A percentile compares a stretch with the other conserved stretches of the same genome.
phyloP scores from a whole-genome alignment of 2,888 invertebrate genomes.

The Synergus gifuensis region DNA sequence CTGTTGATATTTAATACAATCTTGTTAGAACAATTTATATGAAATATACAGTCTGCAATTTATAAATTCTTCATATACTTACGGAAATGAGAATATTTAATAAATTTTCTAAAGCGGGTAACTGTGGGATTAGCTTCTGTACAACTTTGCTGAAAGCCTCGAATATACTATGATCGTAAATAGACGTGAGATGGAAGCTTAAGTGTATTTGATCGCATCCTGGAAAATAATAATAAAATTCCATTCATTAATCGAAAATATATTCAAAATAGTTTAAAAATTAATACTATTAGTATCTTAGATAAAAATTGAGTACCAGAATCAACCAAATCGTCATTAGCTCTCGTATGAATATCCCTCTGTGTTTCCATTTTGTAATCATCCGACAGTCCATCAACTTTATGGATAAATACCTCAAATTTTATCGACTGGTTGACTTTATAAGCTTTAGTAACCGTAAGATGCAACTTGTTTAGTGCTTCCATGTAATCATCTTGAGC shows the following conservation, averaged over 20 bases:
- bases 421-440: constrained; percentile 97
- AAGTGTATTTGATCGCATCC: constrained; percentile 91
- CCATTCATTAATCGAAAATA: neutral
- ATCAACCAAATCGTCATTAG: constrained; percentile 96
- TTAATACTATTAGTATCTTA: neutral
- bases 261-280: neutral
- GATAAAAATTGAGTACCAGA: constrained; percentile 80
- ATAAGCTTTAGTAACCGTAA: constrained; percentile 96
- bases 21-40: neutral
- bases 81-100: constrained; percentile 98
- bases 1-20: constrained; percentile 81
- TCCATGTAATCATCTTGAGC: constrained; percentile 99
- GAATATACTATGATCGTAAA: constrained; percentile 99
- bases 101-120: constrained; percentile 97
- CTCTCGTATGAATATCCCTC: constrained; percentile 97
- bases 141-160: constrained; percentile 99
- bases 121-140: constrained; percentile 98
- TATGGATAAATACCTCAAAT: constrained; percentile 99
- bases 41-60: neutral
- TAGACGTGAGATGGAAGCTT: constrained; percentile 98
- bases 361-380: constrained; percentile 99
- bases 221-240: constrained; percentile 64
- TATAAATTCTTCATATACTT: constrained; percentile 75
- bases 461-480: constrained; percentile 93
- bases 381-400: constrained; percentile 99